Evolutionary conservation across 2,113 vertebrate species (phyloP), one percentile per base, ranked within the genome.

Genomic region (Scomber scombrus): DNA sequence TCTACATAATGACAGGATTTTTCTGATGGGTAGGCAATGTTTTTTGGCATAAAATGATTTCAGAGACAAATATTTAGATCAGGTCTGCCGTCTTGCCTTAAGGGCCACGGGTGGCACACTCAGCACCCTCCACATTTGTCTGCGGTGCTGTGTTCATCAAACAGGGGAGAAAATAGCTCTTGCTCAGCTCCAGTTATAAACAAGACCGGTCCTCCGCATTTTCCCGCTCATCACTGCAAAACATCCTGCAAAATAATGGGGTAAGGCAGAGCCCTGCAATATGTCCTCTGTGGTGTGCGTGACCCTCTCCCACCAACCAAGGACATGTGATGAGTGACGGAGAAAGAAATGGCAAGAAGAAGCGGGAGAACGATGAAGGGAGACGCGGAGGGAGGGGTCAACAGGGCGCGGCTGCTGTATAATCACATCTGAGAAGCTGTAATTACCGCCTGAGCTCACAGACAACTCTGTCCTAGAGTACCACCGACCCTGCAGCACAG

Each of bases 381-480:
- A 88, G 80, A 88, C 74, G 69, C 23, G 2, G 76, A 88, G 88
- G 89, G 91, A 89, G 86, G 85, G 89, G 91, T 91, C 88, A 85
- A 56, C 84, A 90, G 94, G 94, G 94, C 64, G 93, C 83, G 93
- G 93, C 87, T 87, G 90, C 93, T 91, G 89, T 93, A 89, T 95
- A 95, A 95, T 95, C 93, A 94, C 91, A 93, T 93, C 87, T 58
- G 84, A 93, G 92, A 94, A 91, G 90, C 91, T 93, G 90, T 94
- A 95, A 95, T 95, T 95, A 95, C 92, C 14, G 84, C 90, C 89
- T 85, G 86, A 91, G 91, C 92, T 92, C 89, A 75, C 79, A 93
- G 87, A 94, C 92, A 90, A 93, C 92, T 86, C 76, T 58, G 78
- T 80, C 75, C 81, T 80, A 3, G 69, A 80, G 81, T 85, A 88